Evolutionary conservation across 2,797 vertebrate species (phyloP).

Genomic region (Microtus californicus): DNA sequence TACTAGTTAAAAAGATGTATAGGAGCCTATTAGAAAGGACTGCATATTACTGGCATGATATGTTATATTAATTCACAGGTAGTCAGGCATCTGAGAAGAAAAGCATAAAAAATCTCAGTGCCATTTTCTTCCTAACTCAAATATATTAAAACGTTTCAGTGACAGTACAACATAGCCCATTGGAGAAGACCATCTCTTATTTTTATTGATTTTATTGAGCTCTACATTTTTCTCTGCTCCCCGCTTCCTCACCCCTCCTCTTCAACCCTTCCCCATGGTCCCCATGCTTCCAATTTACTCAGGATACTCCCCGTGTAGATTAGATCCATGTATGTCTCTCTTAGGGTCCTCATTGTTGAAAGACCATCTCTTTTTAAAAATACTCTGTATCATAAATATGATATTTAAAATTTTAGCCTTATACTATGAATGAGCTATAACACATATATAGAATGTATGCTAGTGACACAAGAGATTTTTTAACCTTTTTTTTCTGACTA

Average conservation of each 20-base stretch:
- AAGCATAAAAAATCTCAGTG: background rate
- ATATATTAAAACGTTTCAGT: background rate
- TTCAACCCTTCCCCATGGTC: too few relatives aligned
- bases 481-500: background rate
- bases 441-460: background rate
- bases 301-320: too few relatives aligned
- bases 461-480: background rate
- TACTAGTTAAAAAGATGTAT: background rate
- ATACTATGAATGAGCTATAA: background rate
- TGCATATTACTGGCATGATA: background rate
- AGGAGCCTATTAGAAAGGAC: background rate
- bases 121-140: slow-evolving; percentile 34
- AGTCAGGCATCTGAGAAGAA: background rate
- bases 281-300: too few relatives aligned
- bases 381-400: background rate
- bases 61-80: background rate
- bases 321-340: too few relatives aligned
- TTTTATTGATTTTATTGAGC: too few relatives aligned
- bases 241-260: too few relatives aligned
- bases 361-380: background rate
- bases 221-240: too few relatives aligned
- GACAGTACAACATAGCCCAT: background rate
- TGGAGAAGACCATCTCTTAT: background rate
- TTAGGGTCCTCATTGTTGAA: too few relatives aligned
- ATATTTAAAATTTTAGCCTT: slow-evolving; percentile 38